Evolutionary conservation across 2,888 invertebrate species (phyloP).

Genomic region (Rotaria socialis): DNA sequence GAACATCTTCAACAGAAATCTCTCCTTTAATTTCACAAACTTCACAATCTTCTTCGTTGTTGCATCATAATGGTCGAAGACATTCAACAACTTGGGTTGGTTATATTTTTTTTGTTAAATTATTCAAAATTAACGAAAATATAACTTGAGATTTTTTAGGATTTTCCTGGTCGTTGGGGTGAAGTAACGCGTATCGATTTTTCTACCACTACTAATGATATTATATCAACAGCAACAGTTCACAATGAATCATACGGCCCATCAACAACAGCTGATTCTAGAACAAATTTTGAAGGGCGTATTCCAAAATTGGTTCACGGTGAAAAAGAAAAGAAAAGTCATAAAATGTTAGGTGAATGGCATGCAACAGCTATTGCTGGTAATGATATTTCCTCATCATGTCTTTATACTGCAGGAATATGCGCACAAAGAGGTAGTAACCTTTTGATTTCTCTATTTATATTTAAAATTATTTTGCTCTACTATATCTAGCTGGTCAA

Average conservation of each 20-base stretch:
- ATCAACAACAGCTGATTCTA: not conserved
- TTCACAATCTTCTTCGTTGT: not conserved
- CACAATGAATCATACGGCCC: not conserved
- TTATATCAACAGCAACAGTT: not conserved
- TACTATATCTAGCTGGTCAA: not conserved
- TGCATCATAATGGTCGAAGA: not conserved
- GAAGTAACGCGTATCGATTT: not conserved
- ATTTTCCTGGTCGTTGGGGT: not conserved
- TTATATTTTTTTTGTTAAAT: not conserved
- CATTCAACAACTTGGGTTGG: not conserved
- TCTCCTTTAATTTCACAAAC: not conserved
- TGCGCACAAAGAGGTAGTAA: not conserved
- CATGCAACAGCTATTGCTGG: slow-evolving; percentile 19
- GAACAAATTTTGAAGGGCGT: not conserved
- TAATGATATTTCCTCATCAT: slow-evolving; percentile 24
- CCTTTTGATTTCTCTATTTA: not conserved
- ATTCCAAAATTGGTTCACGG: not conserved
- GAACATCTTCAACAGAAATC: not conserved
- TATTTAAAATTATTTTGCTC: not conserved
- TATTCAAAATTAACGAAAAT: not conserved
- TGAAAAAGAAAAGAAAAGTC: not conserved
- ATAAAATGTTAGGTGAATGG: slow-evolving; percentile 28
- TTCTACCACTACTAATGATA: not conserved
- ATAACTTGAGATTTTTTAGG: not conserved
- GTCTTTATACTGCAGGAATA: slow-evolving; percentile 20